These are phyloP conservation scores for Clunio marinus DNA, from an alignment of 2,888 invertebrate genomes.

Conservation along the genomic window DNA sequence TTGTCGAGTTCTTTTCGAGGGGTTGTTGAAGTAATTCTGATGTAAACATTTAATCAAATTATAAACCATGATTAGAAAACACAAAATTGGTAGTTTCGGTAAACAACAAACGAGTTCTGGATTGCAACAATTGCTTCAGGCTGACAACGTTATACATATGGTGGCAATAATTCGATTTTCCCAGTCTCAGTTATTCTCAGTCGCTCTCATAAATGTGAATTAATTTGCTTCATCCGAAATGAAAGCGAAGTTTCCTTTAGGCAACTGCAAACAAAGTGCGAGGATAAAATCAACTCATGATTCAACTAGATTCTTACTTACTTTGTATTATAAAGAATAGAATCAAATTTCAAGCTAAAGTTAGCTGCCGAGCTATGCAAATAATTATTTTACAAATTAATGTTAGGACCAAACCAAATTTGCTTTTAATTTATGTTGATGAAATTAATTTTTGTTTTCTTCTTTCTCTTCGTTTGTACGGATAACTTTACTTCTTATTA, in stretches of 20 bases:
- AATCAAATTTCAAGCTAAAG: constrained; percentile 6
- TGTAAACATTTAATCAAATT: constrained; percentile 22
- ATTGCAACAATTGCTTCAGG: not conserved
- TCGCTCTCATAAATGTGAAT: not conserved
- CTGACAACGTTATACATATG: constrained; percentile 12
- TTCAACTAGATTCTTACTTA: not conserved
- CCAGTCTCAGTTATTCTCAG: not conserved
- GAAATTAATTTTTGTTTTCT: constrained; percentile 26
- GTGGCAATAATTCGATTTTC: constrained; percentile 9
- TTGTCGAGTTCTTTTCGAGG: no score
- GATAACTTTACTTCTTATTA: no score
- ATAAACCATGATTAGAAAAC: constrained; percentile 3
- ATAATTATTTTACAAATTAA: constrained; percentile 39
- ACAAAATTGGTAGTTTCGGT: not conserved
- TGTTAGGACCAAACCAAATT: constrained; percentile 29
- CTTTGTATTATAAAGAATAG: not conserved
- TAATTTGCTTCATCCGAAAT: not conserved
- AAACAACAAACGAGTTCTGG: not conserved
- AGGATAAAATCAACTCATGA: not conserved
- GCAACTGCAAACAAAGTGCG: constrained; percentile 8
- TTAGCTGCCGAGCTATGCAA: constrained; percentile 26
- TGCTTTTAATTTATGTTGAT: constrained; percentile 37
- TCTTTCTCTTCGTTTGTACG: not conserved
- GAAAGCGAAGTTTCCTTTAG: no score
- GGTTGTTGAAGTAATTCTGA: not conserved